Evolutionary conservation across 2,888 invertebrate genomes (phyloP).

Genomic region (Apeira syringaria): DNA sequence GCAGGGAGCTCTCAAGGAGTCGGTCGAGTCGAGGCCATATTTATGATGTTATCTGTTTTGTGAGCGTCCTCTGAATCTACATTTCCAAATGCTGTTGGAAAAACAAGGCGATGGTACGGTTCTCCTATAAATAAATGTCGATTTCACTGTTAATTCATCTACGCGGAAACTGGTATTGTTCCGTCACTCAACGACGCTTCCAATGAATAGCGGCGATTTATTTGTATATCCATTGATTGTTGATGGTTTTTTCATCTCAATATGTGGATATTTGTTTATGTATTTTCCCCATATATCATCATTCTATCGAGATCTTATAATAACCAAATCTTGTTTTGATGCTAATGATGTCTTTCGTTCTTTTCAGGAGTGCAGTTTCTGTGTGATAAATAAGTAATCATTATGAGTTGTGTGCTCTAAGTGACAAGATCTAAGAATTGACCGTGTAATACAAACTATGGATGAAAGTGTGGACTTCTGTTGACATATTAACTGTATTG

Average conservation of each 20-base stretch:
- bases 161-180: conserved; percentile 27
- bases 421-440: conserved; percentile 60
- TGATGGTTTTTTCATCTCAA: conserved; percentile 14
- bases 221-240: conserved; percentile 39
- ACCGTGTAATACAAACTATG: conserved; percentile 74
- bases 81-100: conserved; percentile 66
- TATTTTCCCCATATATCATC: conserved; percentile 1
- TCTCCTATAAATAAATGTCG: conserved; percentile 29
- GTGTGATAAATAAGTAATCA: conserved; percentile 55
- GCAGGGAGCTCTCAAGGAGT: conserved; percentile 75
- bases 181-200: conserved; percentile 71
- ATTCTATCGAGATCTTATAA: conserved; percentile 32
- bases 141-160: conserved; percentile 29
- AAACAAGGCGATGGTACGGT: conserved; percentile 77
- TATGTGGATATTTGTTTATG: conserved; percentile 4
- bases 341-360: conserved; percentile 51
- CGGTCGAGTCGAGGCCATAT: conserved; percentile 82
- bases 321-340: conserved; percentile 23
- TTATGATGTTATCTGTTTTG: conserved; percentile 85
- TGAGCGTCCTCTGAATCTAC: conserved; percentile 79
- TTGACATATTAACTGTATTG: conserved; percentile 76
- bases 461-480: conserved; percentile 81
- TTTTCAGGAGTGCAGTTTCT: conserved; percentile 70
- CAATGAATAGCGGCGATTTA: conserved; percentile 70
- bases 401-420: conserved; percentile 61